Evolutionary conservation across 2,888 invertebrate species (phyloP).

Genomic region (Drosophila testacea): DNA sequence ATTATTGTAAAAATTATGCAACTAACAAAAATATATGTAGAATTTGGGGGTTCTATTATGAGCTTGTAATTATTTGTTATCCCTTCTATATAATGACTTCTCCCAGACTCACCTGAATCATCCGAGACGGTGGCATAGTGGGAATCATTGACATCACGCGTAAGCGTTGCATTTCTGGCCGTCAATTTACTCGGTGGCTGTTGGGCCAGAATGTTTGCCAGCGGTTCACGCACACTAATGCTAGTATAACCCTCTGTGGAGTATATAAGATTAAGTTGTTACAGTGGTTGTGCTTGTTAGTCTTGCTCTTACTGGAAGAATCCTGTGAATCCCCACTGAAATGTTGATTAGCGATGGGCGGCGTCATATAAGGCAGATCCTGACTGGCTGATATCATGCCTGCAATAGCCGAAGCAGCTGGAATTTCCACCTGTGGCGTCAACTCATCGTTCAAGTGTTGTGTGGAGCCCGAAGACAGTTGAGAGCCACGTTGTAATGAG

Average conservation of each 20-base stretch:
- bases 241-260: conserved; percentile 94
- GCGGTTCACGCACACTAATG: conserved; percentile 95
- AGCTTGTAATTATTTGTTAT: neutral
- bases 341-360: conserved; percentile 89
- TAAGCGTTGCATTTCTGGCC: conserved; percentile 83
- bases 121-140: conserved; percentile 97
- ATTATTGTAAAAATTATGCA: too few species aligned
- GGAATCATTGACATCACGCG: conserved; percentile 86
- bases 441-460: conserved; percentile 66
- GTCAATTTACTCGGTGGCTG: conserved; percentile 82
- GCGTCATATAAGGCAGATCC: conserved; percentile 95
- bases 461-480: conserved; percentile 56
- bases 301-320: conserved; percentile 89
- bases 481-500: conserved; percentile 51
- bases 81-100: neutral
- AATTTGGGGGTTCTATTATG: too few species aligned
- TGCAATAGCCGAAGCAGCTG: conserved; percentile 94
- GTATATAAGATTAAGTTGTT: neutral
- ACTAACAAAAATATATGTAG: too few species aligned
- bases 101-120: conserved; percentile 89
- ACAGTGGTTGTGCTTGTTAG: too few species aligned
- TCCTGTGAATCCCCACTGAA: conserved; percentile 97
- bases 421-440: conserved; percentile 87
- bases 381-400: conserved; percentile 94
- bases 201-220: conserved; percentile 91